phyloP scores from a whole-genome alignment of 2,113 vertebrate genomes.

The Chelonoidis abingdonii region DNA sequence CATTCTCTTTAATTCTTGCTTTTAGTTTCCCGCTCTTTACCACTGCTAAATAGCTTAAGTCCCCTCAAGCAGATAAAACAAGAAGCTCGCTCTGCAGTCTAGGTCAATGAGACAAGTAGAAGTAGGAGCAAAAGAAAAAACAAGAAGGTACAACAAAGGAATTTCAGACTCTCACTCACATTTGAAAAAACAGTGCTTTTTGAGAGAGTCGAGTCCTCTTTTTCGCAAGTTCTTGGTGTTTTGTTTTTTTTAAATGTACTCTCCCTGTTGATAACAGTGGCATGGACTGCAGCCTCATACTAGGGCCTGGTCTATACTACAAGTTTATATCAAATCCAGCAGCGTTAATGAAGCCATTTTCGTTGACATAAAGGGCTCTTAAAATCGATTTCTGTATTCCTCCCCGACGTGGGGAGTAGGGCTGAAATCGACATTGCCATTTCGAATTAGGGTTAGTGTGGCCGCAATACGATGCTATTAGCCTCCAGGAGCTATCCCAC shows the following conservation, averaged over 20 bases:
- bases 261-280: not conserved
- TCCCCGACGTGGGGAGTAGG: no score
- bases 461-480: no score
- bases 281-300: not conserved
- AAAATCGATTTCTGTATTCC: no score
- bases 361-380: no score
- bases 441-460: no score
- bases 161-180: not conserved
- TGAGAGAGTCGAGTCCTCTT: not conserved
- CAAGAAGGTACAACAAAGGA: not conserved
- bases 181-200: not conserved
- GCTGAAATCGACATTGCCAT: no score
- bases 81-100: not conserved
- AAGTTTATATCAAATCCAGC: no score
- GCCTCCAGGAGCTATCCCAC: no score
- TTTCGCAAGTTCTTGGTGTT: not conserved
- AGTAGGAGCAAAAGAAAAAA: not conserved
- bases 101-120: not conserved
- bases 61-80: not conserved
- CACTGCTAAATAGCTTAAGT: not conserved
- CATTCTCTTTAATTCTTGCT: not conserved
- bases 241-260: not conserved
- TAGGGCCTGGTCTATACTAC: no score
- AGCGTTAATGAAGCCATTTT: no score
- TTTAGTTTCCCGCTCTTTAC: not conserved